Evolutionary conservation across 2,797 vertebrate species (phyloP).

Genomic region (Hydrolagus colliei): DNA sequence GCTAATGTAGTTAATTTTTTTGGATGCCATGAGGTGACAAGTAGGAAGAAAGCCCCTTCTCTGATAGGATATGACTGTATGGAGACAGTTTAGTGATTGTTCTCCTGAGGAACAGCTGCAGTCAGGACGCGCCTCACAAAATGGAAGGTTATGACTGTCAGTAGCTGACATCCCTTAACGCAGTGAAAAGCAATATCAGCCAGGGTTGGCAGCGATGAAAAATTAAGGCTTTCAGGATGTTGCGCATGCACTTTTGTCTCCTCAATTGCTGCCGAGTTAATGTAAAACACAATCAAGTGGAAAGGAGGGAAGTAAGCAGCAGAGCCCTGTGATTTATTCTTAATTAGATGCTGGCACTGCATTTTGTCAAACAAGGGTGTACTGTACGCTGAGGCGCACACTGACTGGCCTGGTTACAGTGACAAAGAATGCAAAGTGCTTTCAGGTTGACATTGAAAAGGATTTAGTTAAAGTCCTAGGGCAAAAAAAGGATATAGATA

Average conservation of each 20-base stretch:
- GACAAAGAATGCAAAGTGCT: slow-evolving; percentile 56
- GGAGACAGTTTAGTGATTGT: slow-evolving; percentile 31
- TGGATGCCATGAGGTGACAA: slow-evolving; percentile 28
- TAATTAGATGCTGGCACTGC: slow-evolving; percentile 64
- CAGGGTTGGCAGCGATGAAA: slow-evolving; percentile 25
- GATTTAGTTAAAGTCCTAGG: slow-evolving; percentile 64
- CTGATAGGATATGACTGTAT: slow-evolving; percentile 26
- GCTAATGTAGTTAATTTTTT: slow-evolving; percentile 29
- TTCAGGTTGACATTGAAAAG: slow-evolving; percentile 60
- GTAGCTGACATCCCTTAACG: slow-evolving; percentile 22
- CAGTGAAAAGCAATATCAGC: slow-evolving; percentile 19
- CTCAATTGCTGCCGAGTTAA: slow-evolving; percentile 47
- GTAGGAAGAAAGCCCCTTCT: slow-evolving; percentile 23
- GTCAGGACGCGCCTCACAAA: slow-evolving; percentile 27
- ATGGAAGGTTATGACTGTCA: slow-evolving; percentile 31
- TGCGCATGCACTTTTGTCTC: slow-evolving; percentile 29
- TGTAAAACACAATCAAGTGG: slow-evolving; percentile 60
- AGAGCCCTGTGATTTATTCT: slow-evolving; percentile 54
- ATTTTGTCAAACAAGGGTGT: slow-evolving; percentile 56
- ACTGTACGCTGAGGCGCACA: slow-evolving; percentile 45
- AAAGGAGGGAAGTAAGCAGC: slow-evolving; percentile 53
- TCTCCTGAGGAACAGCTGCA: slow-evolving; percentile 29
- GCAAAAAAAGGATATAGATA: slow-evolving; percentile 57
- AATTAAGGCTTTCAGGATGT: slow-evolving; percentile 31
- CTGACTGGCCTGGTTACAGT: slow-evolving; percentile 52